Conservation (phyloP, 2,797 vertebrate species). For the Pipistrellus nathusii region DNA sequence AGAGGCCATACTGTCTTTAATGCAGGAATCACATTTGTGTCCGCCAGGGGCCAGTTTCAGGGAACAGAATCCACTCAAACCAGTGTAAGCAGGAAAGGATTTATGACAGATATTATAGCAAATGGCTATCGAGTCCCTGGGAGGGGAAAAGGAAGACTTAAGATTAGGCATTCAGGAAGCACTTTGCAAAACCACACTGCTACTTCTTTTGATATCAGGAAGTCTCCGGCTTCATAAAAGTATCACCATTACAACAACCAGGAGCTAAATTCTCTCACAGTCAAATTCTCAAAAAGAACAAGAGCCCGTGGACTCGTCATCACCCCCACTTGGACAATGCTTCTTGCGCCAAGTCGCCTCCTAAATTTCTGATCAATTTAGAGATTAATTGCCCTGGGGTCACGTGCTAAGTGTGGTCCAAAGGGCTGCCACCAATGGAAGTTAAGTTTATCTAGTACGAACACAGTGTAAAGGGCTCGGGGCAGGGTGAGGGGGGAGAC, state of each 20-base stretch:
- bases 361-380: neutral
- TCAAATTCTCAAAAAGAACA: conserved; percentile 5
- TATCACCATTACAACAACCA: neutral
- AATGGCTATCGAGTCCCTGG: neutral
- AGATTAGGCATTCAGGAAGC: neutral
- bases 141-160: neutral
- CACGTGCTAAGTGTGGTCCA: neutral
- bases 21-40: neutral
- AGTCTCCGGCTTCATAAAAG: neutral
- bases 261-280: neutral
- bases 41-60: conserved; percentile 6
- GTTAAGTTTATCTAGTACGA: neutral
- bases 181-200: neutral
- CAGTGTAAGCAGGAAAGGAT: conserved; percentile 53
- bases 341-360: neutral
- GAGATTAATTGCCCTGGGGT: neutral
- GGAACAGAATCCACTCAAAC: neutral
- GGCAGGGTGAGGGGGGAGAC: neutral
- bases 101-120: neutral
- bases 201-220: neutral
- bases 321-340: neutral
- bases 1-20: neutral
- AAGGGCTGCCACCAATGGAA: neutral
- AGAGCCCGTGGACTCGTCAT: neutral
- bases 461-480: neutral